Evolutionary conservation across 2,113 vertebrate species (phyloP).

Genomic region (Trogon surrucura): DNA sequence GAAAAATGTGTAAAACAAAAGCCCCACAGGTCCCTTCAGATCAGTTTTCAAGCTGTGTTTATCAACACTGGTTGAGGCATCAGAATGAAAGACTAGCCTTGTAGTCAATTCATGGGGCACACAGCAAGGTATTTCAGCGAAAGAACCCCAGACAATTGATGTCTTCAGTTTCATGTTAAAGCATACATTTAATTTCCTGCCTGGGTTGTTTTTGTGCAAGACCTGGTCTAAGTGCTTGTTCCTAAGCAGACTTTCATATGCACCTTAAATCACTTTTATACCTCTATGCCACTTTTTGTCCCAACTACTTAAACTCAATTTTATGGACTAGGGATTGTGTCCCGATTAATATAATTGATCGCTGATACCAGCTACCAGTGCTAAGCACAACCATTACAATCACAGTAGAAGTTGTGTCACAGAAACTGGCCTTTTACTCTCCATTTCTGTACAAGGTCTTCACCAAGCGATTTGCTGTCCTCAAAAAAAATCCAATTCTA

Average conservation of each 20-base stretch:
- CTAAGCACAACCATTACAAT: neutral
- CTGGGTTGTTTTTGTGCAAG: neutral
- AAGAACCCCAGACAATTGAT: neutral
- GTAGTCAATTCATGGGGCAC: neutral
- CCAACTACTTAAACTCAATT: neutral
- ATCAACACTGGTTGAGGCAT: neutral
- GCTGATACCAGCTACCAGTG: neutral
- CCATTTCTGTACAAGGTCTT: neutral
- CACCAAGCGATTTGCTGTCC: neutral
- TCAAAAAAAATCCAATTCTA: neutral
- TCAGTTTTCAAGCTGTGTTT: constrained; percentile 22
- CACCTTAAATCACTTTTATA: neutral
- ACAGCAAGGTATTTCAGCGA: neutral
- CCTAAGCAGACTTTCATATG: neutral
- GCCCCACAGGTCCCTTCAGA: neutral
- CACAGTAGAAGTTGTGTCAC: neutral
- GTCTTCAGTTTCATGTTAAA: neutral
- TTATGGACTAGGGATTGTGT: neutral
- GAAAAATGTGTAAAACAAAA: constrained; percentile 15
- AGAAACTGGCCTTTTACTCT: neutral
- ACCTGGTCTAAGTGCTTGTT: neutral
- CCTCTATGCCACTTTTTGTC: neutral
- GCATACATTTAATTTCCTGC: neutral
- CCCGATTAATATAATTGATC: neutral
- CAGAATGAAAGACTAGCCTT: neutral